Conservation (phyloP, 2,888 invertebrate species). For the Polia nebulosa region DNA sequence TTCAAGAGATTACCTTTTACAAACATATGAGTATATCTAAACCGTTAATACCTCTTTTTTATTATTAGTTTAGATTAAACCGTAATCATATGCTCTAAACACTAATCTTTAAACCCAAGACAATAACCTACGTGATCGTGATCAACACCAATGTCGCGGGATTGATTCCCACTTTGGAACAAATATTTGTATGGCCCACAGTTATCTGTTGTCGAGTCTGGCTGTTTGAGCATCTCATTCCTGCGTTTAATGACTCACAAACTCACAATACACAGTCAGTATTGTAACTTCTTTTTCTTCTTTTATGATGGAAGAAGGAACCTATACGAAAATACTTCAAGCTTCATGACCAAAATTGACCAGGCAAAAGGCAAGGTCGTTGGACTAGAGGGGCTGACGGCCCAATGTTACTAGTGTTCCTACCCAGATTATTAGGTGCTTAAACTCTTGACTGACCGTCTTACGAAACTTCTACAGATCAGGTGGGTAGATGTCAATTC, state of each 20-base stretch:
- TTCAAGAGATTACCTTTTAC: too few relatives aligned
- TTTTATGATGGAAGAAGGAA: neutral
- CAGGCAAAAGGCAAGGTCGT: neutral
- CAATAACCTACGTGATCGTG: neutral
- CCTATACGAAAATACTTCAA: neutral
- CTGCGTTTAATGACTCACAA: slow-evolving; percentile 21
- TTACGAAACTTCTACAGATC: neutral
- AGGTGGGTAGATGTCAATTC: neutral
- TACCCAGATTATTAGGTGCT: too few relatives aligned
- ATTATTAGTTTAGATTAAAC: too few relatives aligned
- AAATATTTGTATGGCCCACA: slow-evolving; percentile 30
- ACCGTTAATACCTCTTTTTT: neutral
- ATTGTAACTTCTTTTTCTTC: neutral
- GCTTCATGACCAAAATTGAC: neutral
- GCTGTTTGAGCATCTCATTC: slow-evolving; percentile 15
- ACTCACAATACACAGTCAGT: too few relatives aligned
- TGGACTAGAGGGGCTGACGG: too few relatives aligned
- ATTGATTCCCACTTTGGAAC: slow-evolving; percentile 19
- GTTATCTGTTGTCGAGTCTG: slow-evolving; percentile 23
- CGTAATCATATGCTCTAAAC: neutral
- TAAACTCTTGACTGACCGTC: neutral
- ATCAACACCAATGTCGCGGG: slow-evolving; percentile 12
- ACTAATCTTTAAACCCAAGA: neutral
- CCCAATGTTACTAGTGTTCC: neutral
- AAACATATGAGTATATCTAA: too few relatives aligned